Conservation (phyloP, 2,797 vertebrate species). For the Lates japonicus region DNA sequence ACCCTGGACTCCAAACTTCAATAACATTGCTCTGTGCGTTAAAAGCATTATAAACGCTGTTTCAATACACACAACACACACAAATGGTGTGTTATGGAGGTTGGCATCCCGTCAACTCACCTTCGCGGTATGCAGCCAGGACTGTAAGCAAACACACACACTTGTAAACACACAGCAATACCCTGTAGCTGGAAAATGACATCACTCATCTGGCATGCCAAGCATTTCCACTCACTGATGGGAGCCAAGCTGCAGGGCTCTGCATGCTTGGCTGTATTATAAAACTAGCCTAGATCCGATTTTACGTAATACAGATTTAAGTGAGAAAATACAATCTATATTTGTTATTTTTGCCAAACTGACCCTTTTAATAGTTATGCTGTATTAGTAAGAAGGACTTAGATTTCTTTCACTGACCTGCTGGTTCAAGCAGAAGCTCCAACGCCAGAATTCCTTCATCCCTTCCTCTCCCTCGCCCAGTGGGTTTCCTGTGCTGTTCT, state of each 20-base stretch:
- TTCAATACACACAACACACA: slow-evolving; percentile 34
- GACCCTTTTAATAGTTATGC: background rate
- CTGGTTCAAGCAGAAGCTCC: slow-evolving; percentile 93
- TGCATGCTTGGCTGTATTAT: slow-evolving; percentile 22
- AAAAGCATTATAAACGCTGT: slow-evolving; percentile 40
- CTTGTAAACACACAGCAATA: slow-evolving; percentile 54
- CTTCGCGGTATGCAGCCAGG: slow-evolving; percentile 28
- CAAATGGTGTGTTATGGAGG: slow-evolving; percentile 40
- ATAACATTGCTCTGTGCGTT: slow-evolving; percentile 45
- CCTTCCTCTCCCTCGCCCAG: slow-evolving; percentile 91
- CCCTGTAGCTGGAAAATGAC: slow-evolving; percentile 67
- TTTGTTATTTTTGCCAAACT: background rate
- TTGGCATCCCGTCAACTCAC: slow-evolving; percentile 48
- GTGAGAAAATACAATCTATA: background rate
- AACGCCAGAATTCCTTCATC: slow-evolving; percentile 93
- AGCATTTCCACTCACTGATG: slow-evolving; percentile 49
- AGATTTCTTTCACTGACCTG: slow-evolving; percentile 86
- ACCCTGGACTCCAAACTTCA: slow-evolving; percentile 35
- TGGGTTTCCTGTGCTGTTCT: slow-evolving; percentile 95
- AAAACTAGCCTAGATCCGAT: slow-evolving; percentile 45
- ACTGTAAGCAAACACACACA: slow-evolving; percentile 43
- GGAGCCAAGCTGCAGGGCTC: slow-evolving; percentile 40
- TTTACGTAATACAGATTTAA: background rate
- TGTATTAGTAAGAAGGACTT: background rate
- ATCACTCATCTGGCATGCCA: slow-evolving; percentile 34